These are phyloP conservation scores for Carcinoscorpius rotundicauda DNA, from an alignment of 1,140 invertebrate species.

Conservation along the genomic window DNA sequence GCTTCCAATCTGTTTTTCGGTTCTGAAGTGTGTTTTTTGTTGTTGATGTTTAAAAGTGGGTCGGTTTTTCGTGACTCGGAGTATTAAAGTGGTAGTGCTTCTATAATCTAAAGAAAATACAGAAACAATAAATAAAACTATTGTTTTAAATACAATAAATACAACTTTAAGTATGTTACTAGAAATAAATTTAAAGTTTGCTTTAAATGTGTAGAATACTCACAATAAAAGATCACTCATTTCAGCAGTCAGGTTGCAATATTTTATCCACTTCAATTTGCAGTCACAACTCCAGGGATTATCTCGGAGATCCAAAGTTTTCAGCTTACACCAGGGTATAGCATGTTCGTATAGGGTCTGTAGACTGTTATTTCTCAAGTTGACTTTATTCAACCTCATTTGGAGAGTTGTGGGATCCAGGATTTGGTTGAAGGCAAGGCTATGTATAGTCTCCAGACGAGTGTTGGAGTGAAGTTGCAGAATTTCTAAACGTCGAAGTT, in stretches of 20 bases:
- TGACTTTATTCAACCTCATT: slow-evolving; percentile 12
- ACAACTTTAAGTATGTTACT: no score
- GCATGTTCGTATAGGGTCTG: background rate
- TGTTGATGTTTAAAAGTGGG: no score
- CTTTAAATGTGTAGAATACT: background rate
- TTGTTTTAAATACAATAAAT: no score
- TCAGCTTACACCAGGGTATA: slow-evolving; percentile 9
- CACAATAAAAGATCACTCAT: slow-evolving; percentile 13
- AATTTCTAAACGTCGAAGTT: slow-evolving; percentile 7
- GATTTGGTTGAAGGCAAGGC: slow-evolving; percentile 13
- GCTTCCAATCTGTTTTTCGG: no score
- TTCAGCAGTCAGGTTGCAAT: slow-evolving; percentile 14
- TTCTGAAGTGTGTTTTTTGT: no score
- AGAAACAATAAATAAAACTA: no score
- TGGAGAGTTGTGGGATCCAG: slow-evolving; percentile 13
- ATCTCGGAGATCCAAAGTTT: slow-evolving; percentile 16
- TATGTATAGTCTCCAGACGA: slow-evolving; percentile 11
- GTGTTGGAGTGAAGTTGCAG: slow-evolving; percentile 15
- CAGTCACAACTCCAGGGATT: slow-evolving; percentile 24
- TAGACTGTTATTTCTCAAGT: slow-evolving; percentile 9
- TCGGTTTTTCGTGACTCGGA: no score
- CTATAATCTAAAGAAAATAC: no score
- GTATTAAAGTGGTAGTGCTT: no score
- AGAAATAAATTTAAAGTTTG: no score
- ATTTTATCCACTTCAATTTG: slow-evolving; percentile 18